These are phyloP conservation scores for Polyploca ridens DNA, from an alignment of 2,888 invertebrate genomes.

Conservation along the genomic window DNA sequence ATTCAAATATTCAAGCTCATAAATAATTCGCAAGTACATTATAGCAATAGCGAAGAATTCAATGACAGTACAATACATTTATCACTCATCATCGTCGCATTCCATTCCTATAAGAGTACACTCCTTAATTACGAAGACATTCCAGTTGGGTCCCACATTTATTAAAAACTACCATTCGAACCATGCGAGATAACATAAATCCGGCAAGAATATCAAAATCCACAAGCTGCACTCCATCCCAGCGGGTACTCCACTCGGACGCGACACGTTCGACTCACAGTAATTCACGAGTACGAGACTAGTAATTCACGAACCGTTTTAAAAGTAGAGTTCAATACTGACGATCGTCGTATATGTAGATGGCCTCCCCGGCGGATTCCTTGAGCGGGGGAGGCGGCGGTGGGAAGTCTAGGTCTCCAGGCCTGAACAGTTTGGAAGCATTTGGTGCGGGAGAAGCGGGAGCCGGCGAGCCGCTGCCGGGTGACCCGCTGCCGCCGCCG, in stretches of 20 bases:
- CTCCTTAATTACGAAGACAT: constrained; percentile 47
- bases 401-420: constrained; percentile 75
- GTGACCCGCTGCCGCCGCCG: constrained; percentile 53
- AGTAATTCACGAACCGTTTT: constrained; percentile 42
- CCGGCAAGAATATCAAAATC: constrained; percentile 63
- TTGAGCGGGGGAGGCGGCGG: constrained; percentile 80
- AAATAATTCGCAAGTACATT: constrained; percentile 50
- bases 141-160: constrained; percentile 71
- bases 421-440: constrained; percentile 79
- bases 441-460: constrained; percentile 79
- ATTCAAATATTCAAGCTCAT: constrained; percentile 51
- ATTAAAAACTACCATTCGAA: constrained; percentile 54
- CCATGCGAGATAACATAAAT: constrained; percentile 43
- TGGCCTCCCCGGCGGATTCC: constrained; percentile 88
- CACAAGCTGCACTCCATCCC: constrained; percentile 13
- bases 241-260: constrained; percentile 16
- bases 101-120: constrained; percentile 20
- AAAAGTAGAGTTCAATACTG: constrained; percentile 64
- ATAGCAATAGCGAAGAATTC: constrained; percentile 21
- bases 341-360: constrained; percentile 81
- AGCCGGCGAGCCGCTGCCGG: constrained; percentile 70
- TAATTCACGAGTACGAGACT: constrained; percentile 35
- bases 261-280: neutral
- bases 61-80: constrained; percentile 1
- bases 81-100: constrained; percentile 8